These are phyloP conservation scores for Melikaiella ostensackeni DNA, from an alignment of 2,888 invertebrate genomes.

Conservation along the genomic window DNA sequence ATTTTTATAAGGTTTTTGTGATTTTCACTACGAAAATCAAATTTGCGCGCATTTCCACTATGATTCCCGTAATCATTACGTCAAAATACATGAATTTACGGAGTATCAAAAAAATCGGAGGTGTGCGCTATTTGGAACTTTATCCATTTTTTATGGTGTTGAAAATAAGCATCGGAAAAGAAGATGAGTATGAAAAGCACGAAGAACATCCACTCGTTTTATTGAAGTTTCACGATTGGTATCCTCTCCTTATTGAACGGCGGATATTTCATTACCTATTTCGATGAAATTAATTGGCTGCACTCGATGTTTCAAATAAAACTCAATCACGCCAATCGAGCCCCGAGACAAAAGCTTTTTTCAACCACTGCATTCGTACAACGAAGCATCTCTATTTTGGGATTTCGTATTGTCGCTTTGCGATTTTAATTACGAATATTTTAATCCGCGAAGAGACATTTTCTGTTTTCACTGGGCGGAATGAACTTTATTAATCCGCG, in stretches of 20 bases:
- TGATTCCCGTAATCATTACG: too few species aligned
- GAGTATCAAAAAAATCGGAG: too few species aligned
- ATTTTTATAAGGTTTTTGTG: too few species aligned
- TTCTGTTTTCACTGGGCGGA: conserved; percentile 60
- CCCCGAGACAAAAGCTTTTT: conserved; percentile 66
- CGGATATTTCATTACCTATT: conserved; percentile 56
- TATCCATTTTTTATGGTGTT: background rate
- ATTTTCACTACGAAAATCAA: too few species aligned
- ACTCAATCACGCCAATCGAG: conserved; percentile 65
- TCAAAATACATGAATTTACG: too few species aligned
- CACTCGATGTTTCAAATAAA: conserved; percentile 68
- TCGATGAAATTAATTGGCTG: conserved; percentile 65
- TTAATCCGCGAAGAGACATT: conserved; percentile 68
- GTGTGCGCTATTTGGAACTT: too few species aligned
- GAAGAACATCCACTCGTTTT: conserved; percentile 29
- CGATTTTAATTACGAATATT: conserved; percentile 72
- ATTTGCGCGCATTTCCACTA: too few species aligned
- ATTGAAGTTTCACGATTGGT: conserved; percentile 33
- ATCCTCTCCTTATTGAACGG: conserved; percentile 52
- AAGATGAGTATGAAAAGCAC: background rate
- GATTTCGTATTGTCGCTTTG: conserved; percentile 68
- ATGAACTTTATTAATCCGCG: conserved; percentile 67
- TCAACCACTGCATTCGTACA: conserved; percentile 61
- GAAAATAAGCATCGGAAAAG: background rate
- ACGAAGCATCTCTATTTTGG: conserved; percentile 67